These are phyloP conservation scores for Nilaparvata lugens DNA, from an alignment of 1,140 invertebrate genomes.

Conservation along the genomic window DNA sequence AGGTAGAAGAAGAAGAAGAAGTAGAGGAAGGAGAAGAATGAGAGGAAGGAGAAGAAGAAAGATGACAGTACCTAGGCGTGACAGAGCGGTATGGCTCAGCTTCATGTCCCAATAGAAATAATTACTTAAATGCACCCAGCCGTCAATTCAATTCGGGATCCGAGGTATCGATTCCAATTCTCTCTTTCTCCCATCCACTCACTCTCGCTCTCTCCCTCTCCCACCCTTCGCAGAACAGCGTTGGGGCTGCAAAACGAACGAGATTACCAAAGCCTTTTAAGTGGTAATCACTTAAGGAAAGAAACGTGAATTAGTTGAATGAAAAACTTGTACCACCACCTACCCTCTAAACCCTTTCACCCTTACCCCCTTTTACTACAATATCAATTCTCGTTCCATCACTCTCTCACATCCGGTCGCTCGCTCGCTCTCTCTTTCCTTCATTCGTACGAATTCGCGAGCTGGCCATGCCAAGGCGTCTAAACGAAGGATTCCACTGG, in stretches of 20 bases:
- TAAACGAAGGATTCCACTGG: too few species aligned
- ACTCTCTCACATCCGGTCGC: too few species aligned
- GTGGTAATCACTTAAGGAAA: constrained; percentile 19
- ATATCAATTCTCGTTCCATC: not conserved
- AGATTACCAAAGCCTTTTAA: constrained; percentile 18
- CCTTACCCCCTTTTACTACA: not conserved
- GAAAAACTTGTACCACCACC: constrained; percentile 15
- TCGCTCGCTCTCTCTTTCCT: too few species aligned
- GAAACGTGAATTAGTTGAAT: constrained; percentile 20
- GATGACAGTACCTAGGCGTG: not conserved
- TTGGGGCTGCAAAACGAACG: not conserved
- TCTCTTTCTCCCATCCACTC: not conserved
- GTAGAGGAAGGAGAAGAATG: not conserved
- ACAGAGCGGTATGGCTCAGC: not conserved
- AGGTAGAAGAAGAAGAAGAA: not conserved
- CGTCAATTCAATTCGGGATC: constrained; percentile 6
- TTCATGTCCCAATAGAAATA: constrained; percentile 1
- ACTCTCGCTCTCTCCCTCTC: not conserved
- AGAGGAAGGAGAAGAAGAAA: not conserved
- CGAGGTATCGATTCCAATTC: not conserved
- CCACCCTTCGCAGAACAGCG: not conserved
- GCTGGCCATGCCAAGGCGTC: too few species aligned
- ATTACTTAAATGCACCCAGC: constrained; percentile 12
- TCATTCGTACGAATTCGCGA: too few species aligned
- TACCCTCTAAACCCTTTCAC: not conserved